Evolutionary conservation across 2,113 vertebrate species (phyloP).

Genomic region (Gopherus evgoodei): DNA sequence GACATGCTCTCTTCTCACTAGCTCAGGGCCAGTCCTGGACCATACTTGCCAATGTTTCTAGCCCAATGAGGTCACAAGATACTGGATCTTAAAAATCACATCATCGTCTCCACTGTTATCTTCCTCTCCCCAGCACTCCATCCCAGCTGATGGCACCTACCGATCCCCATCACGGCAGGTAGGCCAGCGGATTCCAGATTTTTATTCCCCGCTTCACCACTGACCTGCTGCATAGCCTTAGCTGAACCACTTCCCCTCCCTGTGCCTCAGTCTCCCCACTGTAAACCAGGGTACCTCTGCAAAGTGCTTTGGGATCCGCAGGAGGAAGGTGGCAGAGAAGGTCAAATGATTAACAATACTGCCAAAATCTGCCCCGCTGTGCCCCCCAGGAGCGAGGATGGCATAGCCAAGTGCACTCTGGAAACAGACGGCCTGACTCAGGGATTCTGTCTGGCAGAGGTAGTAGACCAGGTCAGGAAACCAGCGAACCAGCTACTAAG

Average conservation of each 20-base stretch:
- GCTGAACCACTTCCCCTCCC: slow-evolving; percentile 61
- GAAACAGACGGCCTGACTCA: too few species aligned
- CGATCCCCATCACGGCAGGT: slow-evolving; percentile 22
- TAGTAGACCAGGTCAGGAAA: too few species aligned
- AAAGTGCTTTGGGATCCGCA: slow-evolving; percentile 70
- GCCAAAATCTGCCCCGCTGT: background rate
- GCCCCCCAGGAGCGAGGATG: background rate
- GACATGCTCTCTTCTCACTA: slow-evolving; percentile 22
- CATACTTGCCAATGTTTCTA: slow-evolving; percentile 25
- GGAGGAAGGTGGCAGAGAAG: slow-evolving; percentile 55
- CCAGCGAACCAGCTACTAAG: background rate
- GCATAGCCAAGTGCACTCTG: background rate
- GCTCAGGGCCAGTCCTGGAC: slow-evolving; percentile 9
- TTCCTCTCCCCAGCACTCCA: slow-evolving; percentile 19
- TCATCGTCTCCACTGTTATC: background rate
- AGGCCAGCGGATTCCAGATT: slow-evolving; percentile 12
- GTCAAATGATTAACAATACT: background rate
- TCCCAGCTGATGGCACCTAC: background rate
- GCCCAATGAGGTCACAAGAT: slow-evolving; percentile 29
- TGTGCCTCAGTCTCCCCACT: slow-evolving; percentile 50
- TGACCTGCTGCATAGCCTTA: slow-evolving; percentile 59
- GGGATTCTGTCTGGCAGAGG: background rate
- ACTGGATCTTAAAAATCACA: slow-evolving; percentile 25
- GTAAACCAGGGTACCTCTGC: background rate
- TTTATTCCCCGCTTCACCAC: slow-evolving; percentile 53